These are phyloP conservation scores for Chelon auratus DNA, from an alignment of 2,797 vertebrate species.

Conservation along the genomic window DNA sequence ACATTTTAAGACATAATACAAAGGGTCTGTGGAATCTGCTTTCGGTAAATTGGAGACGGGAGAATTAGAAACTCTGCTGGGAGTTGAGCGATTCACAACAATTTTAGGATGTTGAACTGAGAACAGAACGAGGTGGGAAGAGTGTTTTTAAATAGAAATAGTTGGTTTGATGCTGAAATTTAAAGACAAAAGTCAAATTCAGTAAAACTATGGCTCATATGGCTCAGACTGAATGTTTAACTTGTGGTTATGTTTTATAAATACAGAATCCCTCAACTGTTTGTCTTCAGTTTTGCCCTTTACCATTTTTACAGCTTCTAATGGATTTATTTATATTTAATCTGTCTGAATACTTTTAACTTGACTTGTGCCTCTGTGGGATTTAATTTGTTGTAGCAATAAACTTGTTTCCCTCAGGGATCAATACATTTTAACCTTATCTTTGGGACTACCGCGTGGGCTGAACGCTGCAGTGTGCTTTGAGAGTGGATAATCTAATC, in stretches of 20 bases:
- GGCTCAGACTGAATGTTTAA: not conserved
- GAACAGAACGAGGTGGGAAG: no score
- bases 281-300: not conserved
- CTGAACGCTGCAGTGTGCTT: slow-evolving; percentile 5
- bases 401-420: slow-evolving; percentile 24
- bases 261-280: not conserved
- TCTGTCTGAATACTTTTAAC: slow-evolving; percentile 15
- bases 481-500: slow-evolving; percentile 30
- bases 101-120: no score
- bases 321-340: not conserved
- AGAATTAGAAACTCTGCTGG: no score
- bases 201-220: not conserved
- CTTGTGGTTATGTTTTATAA: not conserved
- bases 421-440: slow-evolving; percentile 34
- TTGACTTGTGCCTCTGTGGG: not conserved
- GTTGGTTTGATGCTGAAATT: no score
- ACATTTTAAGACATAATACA: not conserved
- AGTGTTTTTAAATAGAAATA: no score
- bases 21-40: not conserved
- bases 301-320: not conserved
- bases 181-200: no score
- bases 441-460: slow-evolving; percentile 4
- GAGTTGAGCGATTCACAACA: not conserved
- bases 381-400: slow-evolving; percentile 22
- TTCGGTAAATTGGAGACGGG: not conserved